phyloP scores from a whole-genome alignment of 2,888 invertebrate genomes.

The Meteorus cinctellus region DNA sequence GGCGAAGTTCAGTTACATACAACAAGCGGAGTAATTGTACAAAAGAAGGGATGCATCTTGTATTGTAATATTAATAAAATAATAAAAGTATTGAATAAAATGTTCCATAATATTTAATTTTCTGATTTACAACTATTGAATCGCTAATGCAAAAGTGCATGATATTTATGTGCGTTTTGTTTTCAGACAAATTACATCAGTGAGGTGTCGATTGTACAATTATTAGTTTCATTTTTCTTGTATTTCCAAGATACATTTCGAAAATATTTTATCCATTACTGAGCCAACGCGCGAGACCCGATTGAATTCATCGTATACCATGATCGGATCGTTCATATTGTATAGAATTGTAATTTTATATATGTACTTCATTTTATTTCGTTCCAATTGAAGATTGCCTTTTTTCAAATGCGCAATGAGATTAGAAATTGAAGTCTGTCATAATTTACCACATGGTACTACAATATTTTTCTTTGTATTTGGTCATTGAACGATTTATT shows the following conservation, averaged over 20 bases:
- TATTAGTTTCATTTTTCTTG: background rate
- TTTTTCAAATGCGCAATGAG: background rate
- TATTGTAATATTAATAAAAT: constrained; percentile 16
- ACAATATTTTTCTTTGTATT: background rate
- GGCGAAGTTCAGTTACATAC: background rate
- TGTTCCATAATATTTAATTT: constrained; percentile 18
- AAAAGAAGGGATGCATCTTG: constrained; percentile 36
- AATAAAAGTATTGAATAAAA: background rate
- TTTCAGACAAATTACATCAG: background rate
- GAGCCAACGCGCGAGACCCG: constrained; percentile 62
- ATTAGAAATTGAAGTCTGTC: background rate
- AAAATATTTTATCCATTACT: constrained; percentile 38
- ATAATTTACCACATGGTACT: background rate
- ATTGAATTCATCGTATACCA: constrained; percentile 57
- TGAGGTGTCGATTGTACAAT: background rate
- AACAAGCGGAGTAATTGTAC: background rate
- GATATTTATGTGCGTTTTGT: background rate
- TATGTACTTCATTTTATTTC: constrained; percentile 21
- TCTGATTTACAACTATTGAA: constrained; percentile 44
- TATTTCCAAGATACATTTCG: background rate
- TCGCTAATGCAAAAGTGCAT: constrained; percentile 19
- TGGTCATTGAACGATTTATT: background rate
- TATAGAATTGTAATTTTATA: constrained; percentile 11
- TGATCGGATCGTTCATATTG: constrained; percentile 23
- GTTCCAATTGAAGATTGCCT: background rate